Evolutionary conservation across 2,113 vertebrate genomes (phyloP), one percentile per base, ranked within the genome.

Genomic region (Myiopsitta monachus): DNA sequence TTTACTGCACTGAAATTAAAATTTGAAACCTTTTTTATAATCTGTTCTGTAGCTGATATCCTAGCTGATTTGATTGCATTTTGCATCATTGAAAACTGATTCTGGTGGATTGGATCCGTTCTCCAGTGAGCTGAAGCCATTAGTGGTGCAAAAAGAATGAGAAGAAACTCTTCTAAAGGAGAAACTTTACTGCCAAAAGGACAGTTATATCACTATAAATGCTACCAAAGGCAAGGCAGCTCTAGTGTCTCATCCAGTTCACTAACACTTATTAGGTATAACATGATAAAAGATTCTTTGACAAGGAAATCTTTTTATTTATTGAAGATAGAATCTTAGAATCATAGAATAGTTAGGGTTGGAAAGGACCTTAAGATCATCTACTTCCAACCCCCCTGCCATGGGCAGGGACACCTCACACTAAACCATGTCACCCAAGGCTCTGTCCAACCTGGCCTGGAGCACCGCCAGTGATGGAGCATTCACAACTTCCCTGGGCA

Each of bases 1-100:
- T 77, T 75, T 11, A 44, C 44, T 75, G 69, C 39, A 39, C 43
- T 67, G 55, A 87, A 96, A 92, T 90, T 91, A 94, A 90, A 86
- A 94, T 91, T 66, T 86, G 77, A 86, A 86, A 80, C 44, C 36
- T 57, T 83, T 92, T 87, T 69, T 69, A 17, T 86, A 92, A 90
- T 77, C 83, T 80, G 19, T 77, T 88, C 83, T 63, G 26, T 83
- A 57, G 63, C 59, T 77, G 68, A 79, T 93, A 66, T 93, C 79
- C 86, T 95, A 94, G 64, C 92, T 83, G 80, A 92, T 85, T 96
- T 89, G 78, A 85, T 87, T 94, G 90, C 81, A 73, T 82, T 94
- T 95, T 87, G 39, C 66, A 78, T 90, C 64, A 63, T 33, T 93
- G 76, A 80, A 88, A 94, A 84, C 83, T 84, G 87, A 92, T 88